A percentile compares a stretch with the other conserved stretches of the same genome.
These are phyloP conservation scores for Tolmerus cingulatus DNA, from an alignment of 2,888 invertebrate genomes.

Conservation along the genomic window DNA sequence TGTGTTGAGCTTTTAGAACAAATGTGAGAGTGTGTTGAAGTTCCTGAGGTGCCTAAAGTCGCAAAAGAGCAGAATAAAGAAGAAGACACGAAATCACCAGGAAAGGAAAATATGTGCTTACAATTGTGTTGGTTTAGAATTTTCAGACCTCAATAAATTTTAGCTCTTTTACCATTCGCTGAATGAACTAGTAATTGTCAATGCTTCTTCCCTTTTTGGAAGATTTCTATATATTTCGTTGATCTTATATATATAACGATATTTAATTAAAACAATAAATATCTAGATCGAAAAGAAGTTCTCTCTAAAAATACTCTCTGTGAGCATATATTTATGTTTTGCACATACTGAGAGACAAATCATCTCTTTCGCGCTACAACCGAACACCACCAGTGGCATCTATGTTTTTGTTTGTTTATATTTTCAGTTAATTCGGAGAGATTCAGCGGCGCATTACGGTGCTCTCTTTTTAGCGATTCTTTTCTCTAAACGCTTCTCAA, in stretches of 20 bases:
- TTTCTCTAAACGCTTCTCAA: background rate
- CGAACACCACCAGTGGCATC: background rate
- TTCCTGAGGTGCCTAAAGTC: background rate
- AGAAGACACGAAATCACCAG: background rate
- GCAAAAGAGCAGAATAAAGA: background rate
- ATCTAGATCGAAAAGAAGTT: background rate
- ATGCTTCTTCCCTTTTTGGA: background rate
- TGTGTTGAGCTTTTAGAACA: background rate
- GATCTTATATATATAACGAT: background rate
- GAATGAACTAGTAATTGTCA: background rate
- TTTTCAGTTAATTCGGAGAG: background rate
- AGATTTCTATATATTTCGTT: background rate
- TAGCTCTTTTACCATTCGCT: background rate
- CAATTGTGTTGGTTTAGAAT: background rate
- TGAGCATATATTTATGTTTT: background rate
- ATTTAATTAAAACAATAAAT: background rate
- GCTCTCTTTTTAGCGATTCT: background rate
- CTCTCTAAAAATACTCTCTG: background rate
- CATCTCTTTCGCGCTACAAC: background rate
- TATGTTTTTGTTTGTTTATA: no score
- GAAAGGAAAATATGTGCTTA: no score
- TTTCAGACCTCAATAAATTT: background rate
- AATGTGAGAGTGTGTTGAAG: background rate
- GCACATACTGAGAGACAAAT: background rate
- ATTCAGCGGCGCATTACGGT: background rate